Conservation (phyloP, 2,888 invertebrate genomes). For the Apamea anceps region DNA sequence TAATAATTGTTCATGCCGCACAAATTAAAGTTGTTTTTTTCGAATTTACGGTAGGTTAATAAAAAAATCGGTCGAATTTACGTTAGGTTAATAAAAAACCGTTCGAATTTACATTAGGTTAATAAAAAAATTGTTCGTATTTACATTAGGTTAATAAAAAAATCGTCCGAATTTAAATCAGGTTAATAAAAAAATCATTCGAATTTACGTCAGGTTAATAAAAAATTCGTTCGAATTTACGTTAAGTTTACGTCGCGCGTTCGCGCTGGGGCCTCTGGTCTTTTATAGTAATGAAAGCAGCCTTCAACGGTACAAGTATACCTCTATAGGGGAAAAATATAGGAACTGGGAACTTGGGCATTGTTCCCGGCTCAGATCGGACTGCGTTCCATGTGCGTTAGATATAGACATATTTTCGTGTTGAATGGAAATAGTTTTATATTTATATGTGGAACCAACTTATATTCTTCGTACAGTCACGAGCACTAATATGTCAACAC, state of each 20-base stretch:
- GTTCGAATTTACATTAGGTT: no score
- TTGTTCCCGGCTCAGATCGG: not conserved
- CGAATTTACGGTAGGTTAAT: no score
- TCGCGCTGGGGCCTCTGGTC: not conserved
- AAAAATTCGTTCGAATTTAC: no score
- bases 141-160: no score
- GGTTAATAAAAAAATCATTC: no score
- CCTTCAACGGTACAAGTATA: not conserved
- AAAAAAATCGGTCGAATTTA: no score
- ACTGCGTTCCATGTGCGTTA: not conserved
- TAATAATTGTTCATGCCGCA: not conserved
- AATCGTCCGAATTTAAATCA: no score
- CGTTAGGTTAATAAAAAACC: no score
- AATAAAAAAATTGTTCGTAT: not conserved
- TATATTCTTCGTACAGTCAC: not conserved
- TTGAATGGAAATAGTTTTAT: not conserved
- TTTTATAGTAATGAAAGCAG: not conserved
- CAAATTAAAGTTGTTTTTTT: not conserved
- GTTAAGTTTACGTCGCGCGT: not conserved
- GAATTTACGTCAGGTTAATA: no score
- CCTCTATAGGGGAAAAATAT: slow-evolving; percentile 1
- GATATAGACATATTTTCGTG: not conserved
- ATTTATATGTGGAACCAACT: not conserved
- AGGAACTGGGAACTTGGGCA: slow-evolving; percentile 3
- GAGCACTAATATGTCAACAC: no score